Evolutionary conservation across 2,797 vertebrate species (phyloP).

Genomic region (Arrhamphus sclerolepis): DNA sequence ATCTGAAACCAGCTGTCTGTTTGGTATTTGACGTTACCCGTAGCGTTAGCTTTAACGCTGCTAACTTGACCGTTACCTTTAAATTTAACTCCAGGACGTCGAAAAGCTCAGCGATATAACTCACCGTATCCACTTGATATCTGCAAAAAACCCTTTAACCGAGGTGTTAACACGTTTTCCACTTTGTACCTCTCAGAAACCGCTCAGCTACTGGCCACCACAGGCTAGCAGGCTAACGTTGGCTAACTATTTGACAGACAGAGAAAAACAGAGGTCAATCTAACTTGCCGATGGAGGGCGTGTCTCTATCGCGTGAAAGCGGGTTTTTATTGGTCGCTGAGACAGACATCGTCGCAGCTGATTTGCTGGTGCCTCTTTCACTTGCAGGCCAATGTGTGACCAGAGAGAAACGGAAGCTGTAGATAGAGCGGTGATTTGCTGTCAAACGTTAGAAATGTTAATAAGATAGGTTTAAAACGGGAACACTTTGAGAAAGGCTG

Average conservation of each 20-base stretch:
- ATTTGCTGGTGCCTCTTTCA: conserved; percentile 46
- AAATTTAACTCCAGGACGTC: neutral
- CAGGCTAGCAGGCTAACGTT: conserved; percentile 45
- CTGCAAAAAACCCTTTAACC: neutral
- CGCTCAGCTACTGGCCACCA: conserved; percentile 33
- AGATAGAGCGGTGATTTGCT: neutral
- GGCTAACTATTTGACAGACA: conserved; percentile 69
- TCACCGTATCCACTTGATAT: conserved; percentile 23
- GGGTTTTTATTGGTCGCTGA: conserved; percentile 48
- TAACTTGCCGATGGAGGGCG: conserved; percentile 55
- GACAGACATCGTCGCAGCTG: neutral
- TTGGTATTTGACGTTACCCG: conserved; percentile 4
- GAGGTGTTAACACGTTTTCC: conserved; percentile 1
- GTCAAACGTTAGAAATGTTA: neutral
- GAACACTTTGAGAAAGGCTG: too few species aligned
- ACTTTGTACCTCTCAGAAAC: neutral
- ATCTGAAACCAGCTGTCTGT: neutral
- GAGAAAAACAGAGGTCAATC: conserved; percentile 59
- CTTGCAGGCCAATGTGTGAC: neutral
- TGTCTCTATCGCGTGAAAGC: neutral
- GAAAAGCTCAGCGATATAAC: conserved; percentile 8
- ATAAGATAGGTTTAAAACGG: neutral
- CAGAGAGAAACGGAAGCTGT: neutral
- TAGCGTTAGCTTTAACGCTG: conserved; percentile 49
- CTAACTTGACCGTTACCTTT: conserved; percentile 34